Evolutionary conservation across 2,888 invertebrate species (phyloP).

Genomic region (Callosobruchus maculatus): DNA sequence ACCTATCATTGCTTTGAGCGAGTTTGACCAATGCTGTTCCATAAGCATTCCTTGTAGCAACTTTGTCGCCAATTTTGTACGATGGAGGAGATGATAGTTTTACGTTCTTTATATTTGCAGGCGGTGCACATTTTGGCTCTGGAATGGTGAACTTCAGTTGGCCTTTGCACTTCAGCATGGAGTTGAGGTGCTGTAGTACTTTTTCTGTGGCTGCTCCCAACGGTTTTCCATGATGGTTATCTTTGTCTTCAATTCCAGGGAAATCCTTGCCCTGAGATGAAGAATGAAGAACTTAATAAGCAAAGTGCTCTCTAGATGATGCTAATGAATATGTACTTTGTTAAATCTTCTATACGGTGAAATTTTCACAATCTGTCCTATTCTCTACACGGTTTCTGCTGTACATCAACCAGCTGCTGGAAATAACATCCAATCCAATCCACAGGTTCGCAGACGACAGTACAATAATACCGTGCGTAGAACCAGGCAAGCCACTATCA

Average conservation of each 20-base stretch:
- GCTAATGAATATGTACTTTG: too few species aligned
- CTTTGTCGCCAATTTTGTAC: conserved; percentile 71
- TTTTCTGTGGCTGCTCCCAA: conserved; percentile 76
- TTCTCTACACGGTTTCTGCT: too few species aligned
- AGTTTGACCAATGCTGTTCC: conserved; percentile 91
- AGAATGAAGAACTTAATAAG: too few species aligned
- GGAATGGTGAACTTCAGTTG: conserved; percentile 52
- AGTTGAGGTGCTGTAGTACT: conserved; percentile 62
- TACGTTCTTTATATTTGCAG: conserved; percentile 66
- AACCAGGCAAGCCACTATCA: too few species aligned
- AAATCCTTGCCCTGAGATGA: conserved; percentile 71
- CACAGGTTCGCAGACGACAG: too few species aligned
- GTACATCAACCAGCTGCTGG: too few species aligned
- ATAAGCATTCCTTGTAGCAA: conserved; percentile 91
- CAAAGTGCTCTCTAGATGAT: too few species aligned
- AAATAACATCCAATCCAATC: too few species aligned
- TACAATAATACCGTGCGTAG: too few species aligned
- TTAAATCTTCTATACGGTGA: too few species aligned
- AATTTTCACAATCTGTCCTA: too few species aligned
- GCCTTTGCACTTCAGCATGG: conserved; percentile 66
- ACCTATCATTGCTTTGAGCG: conserved; percentile 56
- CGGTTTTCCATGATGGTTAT: conserved; percentile 98
- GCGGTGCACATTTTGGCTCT: conserved; percentile 68
- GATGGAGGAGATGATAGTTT: conserved; percentile 72
- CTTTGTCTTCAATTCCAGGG: conserved; percentile 83